These are phyloP conservation scores for Cynopterus sphinx DNA, from an alignment of 2,797 vertebrate genomes.

Conservation along the genomic window DNA sequence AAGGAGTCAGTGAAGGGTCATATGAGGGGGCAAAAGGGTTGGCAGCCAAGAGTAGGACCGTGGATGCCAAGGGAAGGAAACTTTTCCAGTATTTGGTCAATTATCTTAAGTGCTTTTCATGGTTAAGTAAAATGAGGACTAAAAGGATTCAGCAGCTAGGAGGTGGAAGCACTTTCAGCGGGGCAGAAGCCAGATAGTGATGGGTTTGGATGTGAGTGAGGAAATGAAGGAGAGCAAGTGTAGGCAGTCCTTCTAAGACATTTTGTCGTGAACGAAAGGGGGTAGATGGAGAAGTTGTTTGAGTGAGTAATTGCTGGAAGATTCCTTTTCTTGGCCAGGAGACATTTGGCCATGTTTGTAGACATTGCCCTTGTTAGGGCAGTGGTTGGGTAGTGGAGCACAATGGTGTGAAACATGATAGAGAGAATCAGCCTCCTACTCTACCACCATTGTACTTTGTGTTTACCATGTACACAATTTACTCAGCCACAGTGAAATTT, in stretches of 20 bases:
- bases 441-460: not conserved
- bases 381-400: not conserved
- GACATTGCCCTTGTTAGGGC: not conserved
- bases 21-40: not conserved
- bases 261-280: not conserved
- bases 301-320: not conserved
- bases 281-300: not conserved
- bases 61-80: not conserved
- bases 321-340: not conserved
- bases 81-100: constrained; percentile 49
- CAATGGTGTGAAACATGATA: not conserved
- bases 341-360: not conserved
- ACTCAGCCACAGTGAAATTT: not conserved
- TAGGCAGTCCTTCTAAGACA: not conserved
- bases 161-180: constrained; percentile 22
- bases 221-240: not conserved
- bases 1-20: not conserved
- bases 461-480: not conserved
- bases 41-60: not conserved
- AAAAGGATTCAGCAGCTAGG: constrained; percentile 49
- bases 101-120: constrained; percentile 74
- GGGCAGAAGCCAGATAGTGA: not conserved
- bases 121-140: constrained; percentile 48
- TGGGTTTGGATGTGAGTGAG: not conserved
- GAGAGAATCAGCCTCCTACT: not conserved